Evolutionary conservation across 2,113 vertebrate species (phyloP).

Genomic region (Sinocyclocheilus anophthalmus): DNA sequence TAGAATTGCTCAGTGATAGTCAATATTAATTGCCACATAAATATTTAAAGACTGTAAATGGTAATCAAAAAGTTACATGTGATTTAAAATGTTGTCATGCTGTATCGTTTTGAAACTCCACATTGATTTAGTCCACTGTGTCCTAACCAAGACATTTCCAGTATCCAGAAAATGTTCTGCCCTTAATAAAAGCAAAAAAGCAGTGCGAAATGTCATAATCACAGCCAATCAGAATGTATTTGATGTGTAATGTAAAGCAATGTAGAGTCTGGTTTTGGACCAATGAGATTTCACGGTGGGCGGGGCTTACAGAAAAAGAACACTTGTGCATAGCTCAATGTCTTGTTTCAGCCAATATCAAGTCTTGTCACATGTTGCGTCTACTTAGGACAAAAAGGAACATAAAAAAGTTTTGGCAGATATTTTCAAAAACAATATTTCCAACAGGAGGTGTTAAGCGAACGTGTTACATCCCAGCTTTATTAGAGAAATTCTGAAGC

Average conservation of each 20-base stretch:
- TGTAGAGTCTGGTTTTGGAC: not conserved
- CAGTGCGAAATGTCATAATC: not conserved
- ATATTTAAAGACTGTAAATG: slow-evolving; percentile 24
- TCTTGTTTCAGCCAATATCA: too few relatives aligned
- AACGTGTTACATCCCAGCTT: not conserved
- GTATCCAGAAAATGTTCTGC: not conserved
- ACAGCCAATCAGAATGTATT: not conserved
- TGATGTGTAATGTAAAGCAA: not conserved
- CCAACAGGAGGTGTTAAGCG: not conserved
- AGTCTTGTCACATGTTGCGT: not conserved
- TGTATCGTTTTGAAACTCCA: not conserved
- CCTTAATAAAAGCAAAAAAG: not conserved
- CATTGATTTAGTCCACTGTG: not conserved
- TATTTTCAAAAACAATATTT: not conserved
- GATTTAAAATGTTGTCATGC: not conserved
- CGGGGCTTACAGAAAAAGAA: not conserved
- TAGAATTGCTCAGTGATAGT: not conserved
- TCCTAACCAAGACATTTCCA: not conserved
- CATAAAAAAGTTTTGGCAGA: not conserved
- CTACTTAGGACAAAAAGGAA: not conserved
- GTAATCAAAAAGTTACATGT: not conserved
- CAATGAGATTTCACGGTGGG: not conserved
- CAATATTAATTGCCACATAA: slow-evolving; percentile 2
- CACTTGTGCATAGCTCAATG: too few relatives aligned
- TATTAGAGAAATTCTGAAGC: not conserved